Base-by-base conservation (phyloP, 2,888 invertebrate species). In the Scaptomyza polygonia region DNA sequence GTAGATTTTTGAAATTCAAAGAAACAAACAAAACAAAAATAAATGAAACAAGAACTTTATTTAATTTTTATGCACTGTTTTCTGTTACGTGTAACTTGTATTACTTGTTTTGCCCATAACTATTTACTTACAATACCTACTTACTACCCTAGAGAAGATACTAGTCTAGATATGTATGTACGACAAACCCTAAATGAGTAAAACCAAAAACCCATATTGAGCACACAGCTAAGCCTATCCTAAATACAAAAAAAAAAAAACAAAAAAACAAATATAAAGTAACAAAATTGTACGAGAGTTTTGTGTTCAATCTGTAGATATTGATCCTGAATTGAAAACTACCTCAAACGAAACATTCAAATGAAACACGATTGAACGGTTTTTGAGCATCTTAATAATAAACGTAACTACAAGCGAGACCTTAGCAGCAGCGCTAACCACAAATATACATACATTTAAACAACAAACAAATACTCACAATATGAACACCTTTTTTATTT, bases 251-350 rank as follows among this genome's bases (percentile, higher is more conserved):
- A n/a, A 40, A 25, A 27, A 14, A 49, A 39, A 30, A 44, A 63
- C 30, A 63, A 34, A 62, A 49, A 57, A 63, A 34, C 58, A 49
- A 57, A 55, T 21, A 39, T 27, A 12, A 36, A 21, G 59, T 65
- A 53, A 55, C 47, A 58, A 67, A 63, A 63, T 40, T 27, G 11
- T 55, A 54, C 27, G 44, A 65, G 43, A 71, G 65, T 77, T 83
- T 86, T 85, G 86, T 85, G 86, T 86, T 85, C 79, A 84, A 86
- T 80, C 84, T 85, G 84, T 85, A 85, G 86, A 85, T 86, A 84
- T 84, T 79, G 81, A 86, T 85, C 84, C 84, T 85, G 86, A 85
- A 85, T 85, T 85, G 75, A 86, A 86, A 86, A 86, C 84, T 85
- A 85, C 84, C 84, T 85, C 84, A 85, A 79, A 79, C 69, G 68